Evolutionary conservation across 2,888 invertebrate genomes (phyloP).

Genomic region (Mermis nigrescens): DNA sequence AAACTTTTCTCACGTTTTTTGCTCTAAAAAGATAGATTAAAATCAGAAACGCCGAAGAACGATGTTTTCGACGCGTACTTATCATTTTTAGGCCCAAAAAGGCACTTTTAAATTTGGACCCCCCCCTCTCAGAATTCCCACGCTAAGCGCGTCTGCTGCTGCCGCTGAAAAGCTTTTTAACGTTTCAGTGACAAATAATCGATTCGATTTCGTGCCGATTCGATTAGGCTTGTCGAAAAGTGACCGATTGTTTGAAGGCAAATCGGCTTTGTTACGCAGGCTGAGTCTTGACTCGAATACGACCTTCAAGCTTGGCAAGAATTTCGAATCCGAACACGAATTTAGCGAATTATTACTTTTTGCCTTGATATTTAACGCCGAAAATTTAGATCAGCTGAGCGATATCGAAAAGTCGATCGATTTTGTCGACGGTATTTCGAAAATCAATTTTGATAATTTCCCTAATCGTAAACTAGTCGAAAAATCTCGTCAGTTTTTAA

Average conservation of each 20-base stretch:
- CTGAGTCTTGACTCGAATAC: not conserved
- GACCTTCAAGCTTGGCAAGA: not conserved
- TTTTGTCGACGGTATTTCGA: not conserved
- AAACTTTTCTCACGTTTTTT: too few species aligned
- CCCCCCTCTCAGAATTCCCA: too few species aligned
- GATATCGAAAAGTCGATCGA: not conserved
- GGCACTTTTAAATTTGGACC: too few species aligned
- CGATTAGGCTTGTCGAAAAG: slow-evolving; percentile 7
- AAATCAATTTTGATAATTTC: too few species aligned
- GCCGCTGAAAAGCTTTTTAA: too few species aligned
- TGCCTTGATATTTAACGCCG: not conserved
- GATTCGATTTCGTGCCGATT: not conserved
- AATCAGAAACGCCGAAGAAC: too few species aligned
- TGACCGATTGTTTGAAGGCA: slow-evolving; percentile 3
- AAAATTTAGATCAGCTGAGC: not conserved
- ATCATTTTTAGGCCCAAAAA: too few species aligned
- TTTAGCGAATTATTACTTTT: not conserved
- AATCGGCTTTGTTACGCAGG: not conserved
- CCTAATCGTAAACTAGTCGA: too few species aligned
- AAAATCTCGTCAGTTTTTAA: not conserved
- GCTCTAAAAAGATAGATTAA: too few species aligned
- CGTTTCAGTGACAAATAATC: too few species aligned
- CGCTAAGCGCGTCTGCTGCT: too few species aligned
- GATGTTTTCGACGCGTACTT: too few species aligned
- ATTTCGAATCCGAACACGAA: not conserved